Base-by-base conservation (phyloP, 2,797 vertebrate genomes). In the Pipistrellus pipistrellus region DNA sequence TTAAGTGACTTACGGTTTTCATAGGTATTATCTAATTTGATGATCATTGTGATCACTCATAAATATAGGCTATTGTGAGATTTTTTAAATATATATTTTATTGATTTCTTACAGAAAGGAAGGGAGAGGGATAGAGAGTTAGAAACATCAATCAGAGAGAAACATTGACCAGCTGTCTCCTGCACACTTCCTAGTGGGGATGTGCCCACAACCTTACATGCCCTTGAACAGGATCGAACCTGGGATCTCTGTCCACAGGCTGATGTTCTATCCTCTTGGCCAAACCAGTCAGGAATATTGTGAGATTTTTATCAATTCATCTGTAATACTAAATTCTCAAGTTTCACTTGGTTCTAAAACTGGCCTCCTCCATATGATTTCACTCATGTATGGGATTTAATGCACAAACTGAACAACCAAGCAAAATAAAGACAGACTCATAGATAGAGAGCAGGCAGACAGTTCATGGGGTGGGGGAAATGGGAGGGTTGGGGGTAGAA, bases 281-380 rank as follows among this genome's bases (percentile, higher is more conserved):
- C 14, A 48, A 48, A 48, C 46, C 46, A 14, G 13, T 48, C 46
- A 48, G 46, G 3, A 48, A 14, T 48, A 48, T 4, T 90, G 30
- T 44, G 57, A 90, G 15, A 59, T 90, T 93, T 96, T 92, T 73
- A 95, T 86, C 48, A 90, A 77, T 91, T 94, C 80, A 55, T 75
- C 41, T 92, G 2, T 55, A 81, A 88, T 76, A 90, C 20, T 55
- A 83, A 90, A 86, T 51, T 90, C 69, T 83, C 66, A 71, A 64
- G 88, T 94, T 94, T 86, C 59, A 82, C 64, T 97, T 88, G 41
- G 38, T 88, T 96, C 69, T 86, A 94, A 96, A 93, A 80, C 69
- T 94, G 62, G 62, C 62, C 62, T 64, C 62, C 62, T 64, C 30
- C 62, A n/a, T 64, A n/a, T 64, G 62, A 64, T n/a, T 64, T 64